phyloP scores from a whole-genome alignment of 2,888 invertebrate species.

The Eupithecia insigniata region DNA sequence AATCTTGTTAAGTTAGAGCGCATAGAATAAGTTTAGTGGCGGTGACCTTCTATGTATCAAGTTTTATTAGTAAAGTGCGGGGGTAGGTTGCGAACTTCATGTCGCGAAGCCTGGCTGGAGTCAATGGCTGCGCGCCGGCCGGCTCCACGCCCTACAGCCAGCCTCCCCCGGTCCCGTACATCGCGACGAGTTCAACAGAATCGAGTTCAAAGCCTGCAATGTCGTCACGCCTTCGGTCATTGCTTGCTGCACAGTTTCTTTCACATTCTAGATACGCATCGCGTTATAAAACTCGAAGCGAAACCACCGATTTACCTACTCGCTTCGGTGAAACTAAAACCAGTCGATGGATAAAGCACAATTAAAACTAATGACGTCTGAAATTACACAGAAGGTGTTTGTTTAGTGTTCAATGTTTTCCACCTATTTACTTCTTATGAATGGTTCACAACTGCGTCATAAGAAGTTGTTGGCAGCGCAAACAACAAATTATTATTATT shows the following conservation, averaged over 20 bases:
- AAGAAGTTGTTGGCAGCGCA: slow-evolving; percentile 47
- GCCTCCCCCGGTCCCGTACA: slow-evolving; percentile 49
- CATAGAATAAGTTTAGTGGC: not conserved
- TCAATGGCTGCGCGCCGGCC: slow-evolving; percentile 38
- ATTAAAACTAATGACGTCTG: slow-evolving; percentile 16
- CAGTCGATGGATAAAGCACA: slow-evolving; percentile 16
- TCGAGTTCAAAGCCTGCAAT: slow-evolving; percentile 46
- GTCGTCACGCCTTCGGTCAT: slow-evolving; percentile 43
- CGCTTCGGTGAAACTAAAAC: not conserved
- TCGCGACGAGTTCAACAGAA: slow-evolving; percentile 49
- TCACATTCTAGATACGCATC: slow-evolving; percentile 25
- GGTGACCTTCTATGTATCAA: slow-evolving; percentile 7
- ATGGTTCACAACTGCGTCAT: slow-evolving; percentile 53
- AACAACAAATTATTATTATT: slow-evolving; percentile 41
- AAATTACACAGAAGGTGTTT: slow-evolving; percentile 24
- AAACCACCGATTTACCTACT: not conserved
- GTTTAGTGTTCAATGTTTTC: slow-evolving; percentile 33
- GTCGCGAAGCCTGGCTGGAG: slow-evolving; percentile 22
- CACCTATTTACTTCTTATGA: slow-evolving; percentile 50
- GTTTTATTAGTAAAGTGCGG: slow-evolving; percentile 19
- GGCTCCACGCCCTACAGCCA: slow-evolving; percentile 45
- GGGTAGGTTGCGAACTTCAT: slow-evolving; percentile 24
- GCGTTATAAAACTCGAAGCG: slow-evolving; percentile 12
- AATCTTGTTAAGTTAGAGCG: not conserved
- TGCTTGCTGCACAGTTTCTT: slow-evolving; percentile 34